Evolutionary conservation across 2,888 invertebrate species (phyloP).

Genomic region (Meliscaeva auricollis): DNA sequence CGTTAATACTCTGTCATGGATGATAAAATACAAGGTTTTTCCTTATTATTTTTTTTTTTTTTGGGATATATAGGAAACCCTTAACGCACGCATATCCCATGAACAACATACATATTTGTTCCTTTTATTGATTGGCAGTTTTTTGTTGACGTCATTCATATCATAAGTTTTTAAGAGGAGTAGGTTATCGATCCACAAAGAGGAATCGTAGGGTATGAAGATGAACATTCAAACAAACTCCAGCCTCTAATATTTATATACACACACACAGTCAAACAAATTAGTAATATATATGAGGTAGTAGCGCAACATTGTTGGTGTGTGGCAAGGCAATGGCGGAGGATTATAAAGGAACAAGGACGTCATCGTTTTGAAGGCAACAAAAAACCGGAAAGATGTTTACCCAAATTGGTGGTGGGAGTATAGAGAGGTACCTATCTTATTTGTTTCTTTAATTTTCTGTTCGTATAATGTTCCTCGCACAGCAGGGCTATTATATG

Average conservation of each 20-base stretch:
- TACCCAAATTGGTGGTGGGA: background rate
- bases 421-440: background rate
- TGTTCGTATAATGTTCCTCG: background rate
- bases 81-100: background rate
- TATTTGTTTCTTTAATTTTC: background rate
- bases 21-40: constrained; percentile 56
- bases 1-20: constrained; percentile 42
- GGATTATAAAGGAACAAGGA: constrained; percentile 24
- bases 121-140: constrained; percentile 50
- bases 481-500: background rate
- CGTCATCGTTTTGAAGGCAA: constrained; percentile 27
- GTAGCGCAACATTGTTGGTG: background rate
- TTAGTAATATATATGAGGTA: background rate
- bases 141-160: constrained; percentile 67
- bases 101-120: background rate
- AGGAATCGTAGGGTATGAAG: background rate
- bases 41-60: constrained; percentile 6
- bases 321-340: background rate
- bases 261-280: background rate
- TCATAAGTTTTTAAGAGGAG: constrained; percentile 13
- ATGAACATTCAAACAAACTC: background rate
- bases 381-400: background rate
- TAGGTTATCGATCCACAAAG: constrained; percentile 63
- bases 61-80: background rate
- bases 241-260: background rate